phyloP scores from a whole-genome alignment of 2,113 vertebrate genomes.

The Suricata suricatta region DNA sequence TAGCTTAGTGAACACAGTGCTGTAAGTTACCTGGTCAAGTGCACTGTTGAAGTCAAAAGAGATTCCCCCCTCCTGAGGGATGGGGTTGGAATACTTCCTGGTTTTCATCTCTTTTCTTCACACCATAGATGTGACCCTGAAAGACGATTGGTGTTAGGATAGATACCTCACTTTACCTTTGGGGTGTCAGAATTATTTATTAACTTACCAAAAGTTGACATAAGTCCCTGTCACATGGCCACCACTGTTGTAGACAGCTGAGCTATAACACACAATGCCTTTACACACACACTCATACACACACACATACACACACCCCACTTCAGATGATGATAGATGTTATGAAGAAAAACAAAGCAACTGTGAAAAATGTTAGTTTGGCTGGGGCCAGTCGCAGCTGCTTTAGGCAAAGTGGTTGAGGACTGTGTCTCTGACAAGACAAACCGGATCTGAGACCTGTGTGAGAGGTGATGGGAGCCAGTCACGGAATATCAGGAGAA shows the following conservation, averaged over 20 bases:
- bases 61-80: not conserved
- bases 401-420: not conserved
- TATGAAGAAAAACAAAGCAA: not conserved
- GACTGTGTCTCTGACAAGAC: not conserved
- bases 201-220: not conserved
- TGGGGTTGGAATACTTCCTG: not conserved
- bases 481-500: not conserved
- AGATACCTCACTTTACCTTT: not conserved
- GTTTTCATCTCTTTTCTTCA: not conserved
- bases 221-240: no score
- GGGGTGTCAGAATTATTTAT: not conserved
- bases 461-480: not conserved
- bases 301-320: fast-evolving
- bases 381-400: fast-evolving
- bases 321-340: no score
- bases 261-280: not conserved
- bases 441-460: not conserved
- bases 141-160: not conserved
- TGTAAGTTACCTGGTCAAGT: fast-evolving
- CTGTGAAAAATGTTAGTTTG: not conserved
- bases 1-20: fast-evolving
- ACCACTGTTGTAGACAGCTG: not conserved
- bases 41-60: fast-evolving
- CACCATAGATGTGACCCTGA: not conserved
- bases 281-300: fast-evolving